Evolutionary conservation across 2,113 vertebrate genomes (phyloP).

Genomic region (Percina caprodes): DNA sequence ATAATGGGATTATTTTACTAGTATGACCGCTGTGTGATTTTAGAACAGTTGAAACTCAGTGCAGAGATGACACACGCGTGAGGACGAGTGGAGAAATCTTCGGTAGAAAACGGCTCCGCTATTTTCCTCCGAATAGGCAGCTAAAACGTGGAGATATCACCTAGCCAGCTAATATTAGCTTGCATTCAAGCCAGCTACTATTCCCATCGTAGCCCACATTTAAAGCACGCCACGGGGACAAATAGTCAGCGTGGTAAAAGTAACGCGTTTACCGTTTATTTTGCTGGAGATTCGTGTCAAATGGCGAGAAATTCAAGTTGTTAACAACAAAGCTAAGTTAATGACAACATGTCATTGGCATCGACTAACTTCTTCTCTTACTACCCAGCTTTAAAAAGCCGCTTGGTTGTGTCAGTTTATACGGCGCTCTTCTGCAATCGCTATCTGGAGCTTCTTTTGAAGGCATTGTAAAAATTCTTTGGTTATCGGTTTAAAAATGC

Average conservation of each 20-base stretch:
- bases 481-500: slow-evolving; percentile 33
- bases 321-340: slow-evolving; percentile 77
- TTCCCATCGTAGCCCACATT: slow-evolving; percentile 73
- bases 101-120: slow-evolving; percentile 68
- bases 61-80: slow-evolving; percentile 56
- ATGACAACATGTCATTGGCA: slow-evolving; percentile 79
- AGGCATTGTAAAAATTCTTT: slow-evolving; percentile 10
- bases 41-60: slow-evolving; percentile 62
- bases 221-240: slow-evolving; percentile 66
- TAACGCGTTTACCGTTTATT: slow-evolving; percentile 17
- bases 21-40: slow-evolving; percentile 66
- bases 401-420: slow-evolving; percentile 55
- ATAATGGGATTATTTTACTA: slow-evolving; percentile 82
- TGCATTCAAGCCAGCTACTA: slow-evolving; percentile 79
- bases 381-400: slow-evolving; percentile 61
- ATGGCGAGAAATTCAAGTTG: slow-evolving; percentile 56
- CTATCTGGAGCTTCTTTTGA: slow-evolving; percentile 28
- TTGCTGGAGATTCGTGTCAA: slow-evolving; percentile 15
- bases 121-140: slow-evolving; percentile 75
- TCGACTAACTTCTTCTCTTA: slow-evolving; percentile 81
- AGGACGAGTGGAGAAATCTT: slow-evolving; percentile 65
- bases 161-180: slow-evolving; percentile 82
- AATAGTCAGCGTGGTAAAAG: slow-evolving; percentile 56
- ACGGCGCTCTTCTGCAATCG: not conserved
- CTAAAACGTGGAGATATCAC: slow-evolving; percentile 83